Base-by-base conservation (phyloP, 2,113 vertebrate genomes). In the Rhizomys pruinosus region DNA sequence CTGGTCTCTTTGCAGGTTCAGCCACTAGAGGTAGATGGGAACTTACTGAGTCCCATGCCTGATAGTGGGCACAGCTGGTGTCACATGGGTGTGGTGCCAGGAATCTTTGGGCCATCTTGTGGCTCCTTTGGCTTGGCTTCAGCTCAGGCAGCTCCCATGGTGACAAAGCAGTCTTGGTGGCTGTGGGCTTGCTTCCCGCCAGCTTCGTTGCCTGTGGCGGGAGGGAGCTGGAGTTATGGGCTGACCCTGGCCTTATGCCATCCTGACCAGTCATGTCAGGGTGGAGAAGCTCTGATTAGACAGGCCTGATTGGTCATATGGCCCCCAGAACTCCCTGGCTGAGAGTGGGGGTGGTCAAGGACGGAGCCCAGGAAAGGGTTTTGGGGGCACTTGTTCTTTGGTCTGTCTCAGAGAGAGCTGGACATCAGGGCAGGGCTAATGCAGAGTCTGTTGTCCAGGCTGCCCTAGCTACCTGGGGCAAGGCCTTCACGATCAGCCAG, bases 1-100 rank as follows among this genome's bases (percentile, higher is more conserved):
- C 22, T 1, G 0, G 72, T n/a, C 23, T 20, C 72, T 17, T 1
- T 0, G 6, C 0, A 23, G 47, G 19, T 2, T 34, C 4, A 0
- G 52, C 37, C 42, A 29, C 71, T 0, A 0, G 5, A n/a, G 69
- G 44, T 69, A 13, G 6, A 11, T 4, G 59, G 34, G 8, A 4
- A 12, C 13, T 39, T 9, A 15, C 19, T 2, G 44, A 79, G 15
- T 87, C 32, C 3, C 0, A 1, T 20, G 47, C 44, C 25, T 2
- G 34, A 12, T 0, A 0, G 6, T 19, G 2, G 72, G 19, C 64
- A 22, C 0, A 8, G 82, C 66, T 47, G 34, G 39, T 27, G 7
- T 25, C 4, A 47, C 44, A 71, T 37, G 8, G 27, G 4, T 11
- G 11, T 42, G 76, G n/a, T 0, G 3, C 72, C 84, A 7, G 55